These are phyloP conservation scores for Meghimatium bilineatum DNA, from an alignment of 2,888 invertebrate genomes.

Conservation along the genomic window DNA sequence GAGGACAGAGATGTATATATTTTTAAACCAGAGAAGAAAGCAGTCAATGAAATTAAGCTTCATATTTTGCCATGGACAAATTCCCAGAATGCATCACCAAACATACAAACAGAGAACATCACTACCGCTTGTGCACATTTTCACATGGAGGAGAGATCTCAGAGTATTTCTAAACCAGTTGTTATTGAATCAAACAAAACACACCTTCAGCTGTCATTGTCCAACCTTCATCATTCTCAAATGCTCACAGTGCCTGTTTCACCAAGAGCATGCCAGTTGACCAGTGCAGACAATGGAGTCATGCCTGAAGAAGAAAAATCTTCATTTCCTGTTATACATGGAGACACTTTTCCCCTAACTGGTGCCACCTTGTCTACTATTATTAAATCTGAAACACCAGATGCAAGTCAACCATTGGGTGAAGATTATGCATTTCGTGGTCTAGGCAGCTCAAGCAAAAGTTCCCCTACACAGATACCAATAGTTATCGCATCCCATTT, in stretches of 20 bases:
- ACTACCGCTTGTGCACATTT: neutral
- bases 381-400: neutral
- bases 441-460: neutral
- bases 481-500: neutral
- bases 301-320: neutral
- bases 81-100: neutral
- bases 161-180: neutral
- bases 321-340: neutral
- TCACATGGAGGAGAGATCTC: neutral
- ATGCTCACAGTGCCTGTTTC: neutral
- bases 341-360: neutral
- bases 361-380: neutral
- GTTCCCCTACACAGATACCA: neutral
- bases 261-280: neutral
- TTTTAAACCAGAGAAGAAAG: conserved; percentile 5
- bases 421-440: neutral
- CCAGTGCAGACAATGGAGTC: neutral
- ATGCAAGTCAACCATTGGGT: neutral
- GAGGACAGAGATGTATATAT: conserved; percentile 18
- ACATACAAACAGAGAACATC: neutral
- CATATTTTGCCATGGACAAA: conserved; percentile 6
- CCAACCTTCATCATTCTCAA: neutral
- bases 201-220: neutral
- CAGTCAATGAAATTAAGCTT: conserved; percentile 2
- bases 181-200: neutral